Evolutionary conservation across 2,113 vertebrate species (phyloP).

Genomic region (Nannobrachium achirus): DNA sequence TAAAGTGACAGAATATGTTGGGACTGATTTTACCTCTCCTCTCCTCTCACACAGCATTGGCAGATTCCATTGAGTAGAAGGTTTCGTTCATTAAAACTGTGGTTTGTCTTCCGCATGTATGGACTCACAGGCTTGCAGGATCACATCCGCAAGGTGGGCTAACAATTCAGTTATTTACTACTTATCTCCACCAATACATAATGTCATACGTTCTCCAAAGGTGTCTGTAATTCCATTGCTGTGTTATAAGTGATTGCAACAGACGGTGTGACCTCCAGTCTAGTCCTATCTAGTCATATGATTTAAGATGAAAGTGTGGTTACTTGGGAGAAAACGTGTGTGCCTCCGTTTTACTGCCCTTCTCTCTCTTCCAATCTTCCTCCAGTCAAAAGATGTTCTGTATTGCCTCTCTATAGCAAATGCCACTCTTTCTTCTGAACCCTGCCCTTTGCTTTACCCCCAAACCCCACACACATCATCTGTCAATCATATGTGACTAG

Average conservation of each 20-base stretch:
- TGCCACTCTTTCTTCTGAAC: slow-evolving; percentile 22
- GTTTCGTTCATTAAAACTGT: slow-evolving; percentile 95
- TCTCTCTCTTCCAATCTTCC: neutral
- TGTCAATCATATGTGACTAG: too few relatives aligned
- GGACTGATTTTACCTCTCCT: neutral
- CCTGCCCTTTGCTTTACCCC: neutral
- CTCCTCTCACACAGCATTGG: slow-evolving; percentile 86
- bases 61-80: slow-evolving; percentile 93
- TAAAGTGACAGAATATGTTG: neutral
- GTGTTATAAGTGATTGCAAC: too few relatives aligned
- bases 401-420: slow-evolving; percentile 38
- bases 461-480: neutral
- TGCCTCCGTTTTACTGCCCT: too few relatives aligned
- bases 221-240: too few relatives aligned
- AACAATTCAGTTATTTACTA: neutral
- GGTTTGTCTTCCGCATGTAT: slow-evolving; percentile 95
- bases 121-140: slow-evolving; percentile 89
- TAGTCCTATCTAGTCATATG: too few relatives aligned
- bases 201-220: too few relatives aligned
- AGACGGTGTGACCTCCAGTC: too few relatives aligned
- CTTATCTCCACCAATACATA: too few relatives aligned
- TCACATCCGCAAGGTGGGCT: slow-evolving; percentile 88
- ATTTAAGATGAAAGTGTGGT: too few relatives aligned
- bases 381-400: neutral
- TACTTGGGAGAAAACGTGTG: neutral